Conservation (phyloP, 2,797 vertebrate genomes). For the Crypturellus tataupa region DNA sequence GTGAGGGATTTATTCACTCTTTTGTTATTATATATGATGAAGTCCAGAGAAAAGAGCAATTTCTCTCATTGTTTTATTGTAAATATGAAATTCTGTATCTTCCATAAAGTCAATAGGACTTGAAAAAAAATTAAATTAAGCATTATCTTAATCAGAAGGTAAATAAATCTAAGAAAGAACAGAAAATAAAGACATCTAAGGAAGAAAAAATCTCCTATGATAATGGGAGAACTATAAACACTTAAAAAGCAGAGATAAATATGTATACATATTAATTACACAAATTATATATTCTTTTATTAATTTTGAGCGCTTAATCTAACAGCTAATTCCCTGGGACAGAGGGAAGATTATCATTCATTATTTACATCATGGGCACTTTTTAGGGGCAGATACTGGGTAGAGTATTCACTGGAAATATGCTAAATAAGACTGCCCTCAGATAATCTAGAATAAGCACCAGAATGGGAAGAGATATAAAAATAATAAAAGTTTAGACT, state of each 20-base stretch:
- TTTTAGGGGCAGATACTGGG: not conserved
- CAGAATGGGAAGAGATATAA: not conserved
- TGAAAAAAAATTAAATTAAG: not conserved
- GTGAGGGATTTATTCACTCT: not conserved
- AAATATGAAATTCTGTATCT: not conserved
- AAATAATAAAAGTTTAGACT: not conserved
- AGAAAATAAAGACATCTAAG: not conserved
- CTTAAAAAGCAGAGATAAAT: not conserved
- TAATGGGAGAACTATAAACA: not conserved
- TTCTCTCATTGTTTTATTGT: not conserved
- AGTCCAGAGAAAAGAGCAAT: not conserved
- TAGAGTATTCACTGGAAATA: not conserved
- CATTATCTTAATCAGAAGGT: not conserved
- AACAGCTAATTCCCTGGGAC: not conserved
- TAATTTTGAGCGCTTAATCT: not conserved
- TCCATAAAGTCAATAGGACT: not conserved
- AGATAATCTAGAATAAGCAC: not conserved
- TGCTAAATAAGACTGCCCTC: not conserved
- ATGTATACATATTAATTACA: not conserved
- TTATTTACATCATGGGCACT: not conserved
- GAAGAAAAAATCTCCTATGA: accelerated
- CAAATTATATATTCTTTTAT: not conserved
- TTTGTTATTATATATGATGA: not conserved
- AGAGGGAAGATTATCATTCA: not conserved
- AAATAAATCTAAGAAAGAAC: not conserved